Evolutionary conservation across 2,113 vertebrate species (phyloP).

Genomic region (Lamprologus callipterus): DNA sequence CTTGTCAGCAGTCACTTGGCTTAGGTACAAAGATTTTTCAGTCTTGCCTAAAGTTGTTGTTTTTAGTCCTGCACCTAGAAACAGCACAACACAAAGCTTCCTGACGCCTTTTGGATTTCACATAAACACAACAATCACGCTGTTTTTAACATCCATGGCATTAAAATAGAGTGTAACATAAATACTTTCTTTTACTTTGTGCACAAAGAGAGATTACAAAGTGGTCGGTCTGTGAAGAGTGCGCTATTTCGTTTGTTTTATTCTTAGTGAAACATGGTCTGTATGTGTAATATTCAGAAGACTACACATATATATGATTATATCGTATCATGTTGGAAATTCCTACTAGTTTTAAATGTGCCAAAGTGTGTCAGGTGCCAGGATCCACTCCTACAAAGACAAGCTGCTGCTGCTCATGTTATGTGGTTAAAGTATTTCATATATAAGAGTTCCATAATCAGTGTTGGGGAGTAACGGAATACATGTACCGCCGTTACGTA

Average conservation of each 20-base stretch:
- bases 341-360: not conserved
- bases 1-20: not conserved
- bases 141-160: not conserved
- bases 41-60: not conserved
- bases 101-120: not conserved
- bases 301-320: not conserved
- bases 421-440: not conserved
- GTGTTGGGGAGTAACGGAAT: too few species aligned
- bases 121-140: not conserved
- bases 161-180: not conserved
- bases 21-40: not conserved
- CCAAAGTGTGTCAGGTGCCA: not conserved
- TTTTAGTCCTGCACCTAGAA: not conserved
- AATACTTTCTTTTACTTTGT: rapidly evolving
- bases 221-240: rapidly evolving
- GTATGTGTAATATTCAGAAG: not conserved
- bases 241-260: not conserved
- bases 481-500: too few species aligned
- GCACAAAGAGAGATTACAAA: not conserved
- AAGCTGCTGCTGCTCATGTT: not conserved
- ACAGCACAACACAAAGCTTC: not conserved
- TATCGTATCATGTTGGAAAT: not conserved
- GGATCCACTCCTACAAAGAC: not conserved
- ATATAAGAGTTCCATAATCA: not conserved
- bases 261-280: not conserved